These are phyloP conservation scores for Zaprionus vittiger DNA, from an alignment of 1,140 invertebrate species.

Conservation along the genomic window DNA sequence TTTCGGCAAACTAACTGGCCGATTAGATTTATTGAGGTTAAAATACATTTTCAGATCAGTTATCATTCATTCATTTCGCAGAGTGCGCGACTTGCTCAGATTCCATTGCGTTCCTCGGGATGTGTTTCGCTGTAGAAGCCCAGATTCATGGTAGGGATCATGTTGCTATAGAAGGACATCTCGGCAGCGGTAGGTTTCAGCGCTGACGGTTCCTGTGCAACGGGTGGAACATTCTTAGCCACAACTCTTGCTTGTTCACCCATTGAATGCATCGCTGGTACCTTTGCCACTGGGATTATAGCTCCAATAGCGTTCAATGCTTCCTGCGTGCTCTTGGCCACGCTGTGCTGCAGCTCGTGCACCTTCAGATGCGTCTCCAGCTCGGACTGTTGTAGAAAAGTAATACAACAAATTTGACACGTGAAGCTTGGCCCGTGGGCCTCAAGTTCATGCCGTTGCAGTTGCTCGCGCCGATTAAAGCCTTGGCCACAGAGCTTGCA, in stretches of 20 bases:
- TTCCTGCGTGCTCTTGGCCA: constrained; percentile 63
- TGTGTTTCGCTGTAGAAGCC: constrained; percentile 79
- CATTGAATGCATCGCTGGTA: constrained; percentile 2
- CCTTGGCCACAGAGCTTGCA: constrained; percentile 87
- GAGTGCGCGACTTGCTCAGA: not conserved
- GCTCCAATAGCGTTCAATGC: constrained; percentile 55
- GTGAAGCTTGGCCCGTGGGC: constrained; percentile 86
- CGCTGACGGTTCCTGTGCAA: constrained; percentile 10
- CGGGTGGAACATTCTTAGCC: constrained; percentile 14
- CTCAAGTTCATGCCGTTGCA: constrained; percentile 87
- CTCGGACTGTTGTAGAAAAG: constrained; percentile 86
- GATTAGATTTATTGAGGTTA: not conserved
- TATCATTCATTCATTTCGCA: not conserved
- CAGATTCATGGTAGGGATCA: constrained; percentile 81
- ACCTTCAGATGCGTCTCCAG: constrained; percentile 86
- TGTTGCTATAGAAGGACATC: constrained; percentile 74
- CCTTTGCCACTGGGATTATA: not conserved
- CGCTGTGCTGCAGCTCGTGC: constrained; percentile 83
- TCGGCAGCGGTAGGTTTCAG: constrained; percentile 68
- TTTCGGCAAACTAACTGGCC: not conserved
- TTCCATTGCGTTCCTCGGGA: constrained; percentile 59
- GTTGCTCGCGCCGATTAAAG: constrained; percentile 88
- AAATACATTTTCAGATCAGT: not conserved
- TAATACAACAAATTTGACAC: constrained; percentile 86
- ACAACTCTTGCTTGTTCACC: constrained; percentile 21